These are phyloP conservation scores for Lochmaea capreae DNA, from an alignment of 2,888 invertebrate genomes.

Conservation along the genomic window DNA sequence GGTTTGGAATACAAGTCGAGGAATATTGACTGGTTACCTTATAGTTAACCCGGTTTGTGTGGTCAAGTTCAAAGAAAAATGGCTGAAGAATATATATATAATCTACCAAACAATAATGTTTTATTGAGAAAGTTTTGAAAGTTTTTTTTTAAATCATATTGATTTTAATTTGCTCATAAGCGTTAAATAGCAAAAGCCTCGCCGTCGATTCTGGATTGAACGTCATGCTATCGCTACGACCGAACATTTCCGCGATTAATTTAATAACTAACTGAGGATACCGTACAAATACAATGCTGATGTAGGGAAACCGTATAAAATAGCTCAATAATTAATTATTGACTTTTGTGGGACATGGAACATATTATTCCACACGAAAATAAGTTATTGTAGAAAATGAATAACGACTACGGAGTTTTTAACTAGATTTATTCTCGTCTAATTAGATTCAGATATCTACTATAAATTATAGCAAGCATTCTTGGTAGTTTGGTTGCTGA, in stretches of 20 bases:
- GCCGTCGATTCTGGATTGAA: not conserved
- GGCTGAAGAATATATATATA: too few species aligned
- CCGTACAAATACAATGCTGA: constrained; percentile 54
- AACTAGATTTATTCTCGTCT: constrained; percentile 9
- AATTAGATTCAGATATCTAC: constrained; percentile 10
- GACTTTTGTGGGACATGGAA: constrained; percentile 22
- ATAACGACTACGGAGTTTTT: not conserved
- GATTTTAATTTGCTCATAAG: not conserved
- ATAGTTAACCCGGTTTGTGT: too few species aligned
- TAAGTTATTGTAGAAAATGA: not conserved
- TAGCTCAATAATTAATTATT: constrained; percentile 53
- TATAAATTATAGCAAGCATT: too few species aligned
- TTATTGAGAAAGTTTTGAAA: too few species aligned
- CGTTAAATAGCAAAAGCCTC: not conserved
- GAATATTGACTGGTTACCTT: too few species aligned
- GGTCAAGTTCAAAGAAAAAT: too few species aligned
- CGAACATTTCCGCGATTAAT: constrained; percentile 50
- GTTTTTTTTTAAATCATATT: not conserved
- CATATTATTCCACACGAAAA: not conserved
- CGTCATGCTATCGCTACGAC: constrained; percentile 12
- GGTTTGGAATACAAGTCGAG: too few species aligned
- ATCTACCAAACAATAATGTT: too few species aligned
- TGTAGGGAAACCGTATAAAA: constrained; percentile 54
- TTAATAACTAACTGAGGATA: constrained; percentile 58
- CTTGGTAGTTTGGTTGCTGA: too few species aligned